These are phyloP conservation scores for Aplocera efformata DNA, from an alignment of 2,888 invertebrate genomes.

Conservation along the genomic window DNA sequence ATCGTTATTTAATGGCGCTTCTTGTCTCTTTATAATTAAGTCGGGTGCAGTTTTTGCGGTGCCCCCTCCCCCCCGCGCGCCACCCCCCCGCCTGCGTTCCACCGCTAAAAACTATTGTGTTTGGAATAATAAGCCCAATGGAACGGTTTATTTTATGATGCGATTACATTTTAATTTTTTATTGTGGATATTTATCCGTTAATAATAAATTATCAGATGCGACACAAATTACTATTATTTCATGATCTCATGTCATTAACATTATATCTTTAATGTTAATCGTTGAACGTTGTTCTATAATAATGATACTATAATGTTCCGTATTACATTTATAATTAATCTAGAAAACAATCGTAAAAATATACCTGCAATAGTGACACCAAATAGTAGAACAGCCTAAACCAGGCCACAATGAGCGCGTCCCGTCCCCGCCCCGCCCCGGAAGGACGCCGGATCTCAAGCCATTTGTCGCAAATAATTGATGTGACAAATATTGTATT, in stretches of 20 bases:
- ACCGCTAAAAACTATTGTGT: slow-evolving; percentile 62
- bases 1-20: slow-evolving; percentile 80
- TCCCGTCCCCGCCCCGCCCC: slow-evolving; percentile 7
- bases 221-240: too few species aligned
- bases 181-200: slow-evolving; percentile 16
- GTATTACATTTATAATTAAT: too few species aligned
- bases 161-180: slow-evolving; percentile 27
- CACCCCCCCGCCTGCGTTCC: slow-evolving; percentile 25
- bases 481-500: slow-evolving; percentile 75
- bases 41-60: slow-evolving; percentile 79
- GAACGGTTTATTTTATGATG: slow-evolving; percentile 50
- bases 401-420: too few species aligned
- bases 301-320: too few species aligned
- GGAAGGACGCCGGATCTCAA: slow-evolving; percentile 45
- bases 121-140: slow-evolving; percentile 48
- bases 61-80: slow-evolving; percentile 36
- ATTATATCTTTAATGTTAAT: too few species aligned
- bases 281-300: too few species aligned
- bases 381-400: too few species aligned
- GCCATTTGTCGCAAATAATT: slow-evolving; percentile 55
- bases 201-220: slow-evolving; percentile 15
- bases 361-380: too few species aligned
- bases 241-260: too few species aligned
- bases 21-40: slow-evolving; percentile 81
- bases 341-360: too few species aligned